These are phyloP conservation scores for Pomacea canaliculata DNA, from an alignment of 2,888 invertebrate species.

Conservation along the genomic window DNA sequence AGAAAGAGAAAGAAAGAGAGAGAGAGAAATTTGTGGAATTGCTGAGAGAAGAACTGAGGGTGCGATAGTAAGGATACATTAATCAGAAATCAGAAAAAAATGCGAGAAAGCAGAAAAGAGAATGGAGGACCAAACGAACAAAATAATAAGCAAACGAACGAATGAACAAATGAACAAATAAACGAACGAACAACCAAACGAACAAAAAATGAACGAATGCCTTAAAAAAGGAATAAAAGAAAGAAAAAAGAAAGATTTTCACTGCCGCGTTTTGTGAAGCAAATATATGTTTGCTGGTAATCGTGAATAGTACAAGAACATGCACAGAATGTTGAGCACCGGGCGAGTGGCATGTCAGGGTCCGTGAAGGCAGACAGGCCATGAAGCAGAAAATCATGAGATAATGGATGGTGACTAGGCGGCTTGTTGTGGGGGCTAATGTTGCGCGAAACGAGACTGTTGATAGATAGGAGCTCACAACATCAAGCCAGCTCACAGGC, in stretches of 20 bases:
- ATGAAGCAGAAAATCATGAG: no score
- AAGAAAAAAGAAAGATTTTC: no score
- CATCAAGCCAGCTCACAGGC: background rate
- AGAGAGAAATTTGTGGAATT: background rate
- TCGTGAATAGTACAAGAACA: no score
- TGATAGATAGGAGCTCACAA: background rate
- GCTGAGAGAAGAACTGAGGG: background rate
- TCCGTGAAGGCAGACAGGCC: no score
- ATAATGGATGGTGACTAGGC: background rate
- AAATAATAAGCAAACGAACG: background rate
- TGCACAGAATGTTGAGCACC: no score
- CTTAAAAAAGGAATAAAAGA: background rate
- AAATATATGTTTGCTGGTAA: no score
- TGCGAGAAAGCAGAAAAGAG: background rate
- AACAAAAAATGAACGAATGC: background rate
- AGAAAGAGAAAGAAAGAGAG: background rate
- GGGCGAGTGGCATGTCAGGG: no score
- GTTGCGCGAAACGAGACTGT: background rate
- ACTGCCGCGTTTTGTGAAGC: no score
- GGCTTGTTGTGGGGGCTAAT: constrained; percentile 2
- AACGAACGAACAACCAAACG: background rate
- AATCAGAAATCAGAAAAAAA: background rate
- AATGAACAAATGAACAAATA: background rate
- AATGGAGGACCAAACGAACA: background rate
- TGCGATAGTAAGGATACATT: background rate